A percentile compares a stretch with the other conserved stretches of the same genome.
Conservation (phyloP, 2,888 invertebrate species). For the Fissipunctia ypsillon region DNA sequence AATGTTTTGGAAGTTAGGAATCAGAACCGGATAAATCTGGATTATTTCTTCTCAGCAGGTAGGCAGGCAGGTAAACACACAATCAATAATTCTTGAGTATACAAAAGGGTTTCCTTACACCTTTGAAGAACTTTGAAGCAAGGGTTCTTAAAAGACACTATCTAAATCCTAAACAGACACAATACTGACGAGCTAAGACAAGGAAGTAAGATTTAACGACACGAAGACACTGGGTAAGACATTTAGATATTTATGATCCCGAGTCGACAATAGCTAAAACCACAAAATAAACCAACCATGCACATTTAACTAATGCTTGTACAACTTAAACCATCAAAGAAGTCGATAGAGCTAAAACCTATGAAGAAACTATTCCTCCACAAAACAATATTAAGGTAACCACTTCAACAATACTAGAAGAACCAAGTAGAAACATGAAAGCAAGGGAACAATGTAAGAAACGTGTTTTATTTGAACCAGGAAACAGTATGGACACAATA, state of each 20-base stretch:
- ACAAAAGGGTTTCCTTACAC: background rate
- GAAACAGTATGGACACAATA: conserved; percentile 78
- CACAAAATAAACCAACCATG: too few species aligned
- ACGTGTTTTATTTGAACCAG: conserved; percentile 77
- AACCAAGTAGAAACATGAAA: conserved; percentile 45
- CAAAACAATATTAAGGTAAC: conserved; percentile 38
- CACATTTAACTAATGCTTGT: background rate
- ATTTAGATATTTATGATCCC: background rate
- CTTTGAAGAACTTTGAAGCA: background rate
- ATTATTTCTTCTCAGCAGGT: background rate
- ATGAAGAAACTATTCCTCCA: conserved; percentile 13
- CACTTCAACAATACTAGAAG: conserved; percentile 40
- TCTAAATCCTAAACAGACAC: background rate
- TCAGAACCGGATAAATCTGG: background rate
- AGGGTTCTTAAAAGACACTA: background rate
- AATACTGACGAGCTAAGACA: background rate
- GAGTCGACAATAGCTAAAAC: background rate
- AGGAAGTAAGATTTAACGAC: background rate
- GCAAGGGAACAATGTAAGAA: conserved; percentile 66
- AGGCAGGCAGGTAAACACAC: too few species aligned
- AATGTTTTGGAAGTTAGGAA: conserved; percentile 46
- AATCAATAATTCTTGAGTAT: background rate
- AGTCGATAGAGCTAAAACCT: conserved; percentile 3
- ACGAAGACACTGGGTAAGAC: background rate
- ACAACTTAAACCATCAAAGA: conserved; percentile 11